Percentiles rank a stretch among this genome's conserved stretches.
phyloP scores from a whole-genome alignment of 2,113 vertebrate species.

The Urocitellus parryii region DNA sequence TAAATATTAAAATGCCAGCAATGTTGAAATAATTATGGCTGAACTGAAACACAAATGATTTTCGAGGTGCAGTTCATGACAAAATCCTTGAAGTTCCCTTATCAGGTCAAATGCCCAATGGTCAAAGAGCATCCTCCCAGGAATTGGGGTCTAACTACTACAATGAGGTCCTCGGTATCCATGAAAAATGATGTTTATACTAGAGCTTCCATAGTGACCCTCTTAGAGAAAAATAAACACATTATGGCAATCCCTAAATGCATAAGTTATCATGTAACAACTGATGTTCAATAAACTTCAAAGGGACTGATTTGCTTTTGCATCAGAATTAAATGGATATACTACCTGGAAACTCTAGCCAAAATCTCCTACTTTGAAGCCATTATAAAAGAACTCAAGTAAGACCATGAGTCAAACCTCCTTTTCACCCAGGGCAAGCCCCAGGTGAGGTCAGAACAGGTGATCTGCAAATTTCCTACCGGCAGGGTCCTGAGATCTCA shows the following conservation, averaged over 20 bases:
- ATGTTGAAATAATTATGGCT: slow-evolving; percentile 51
- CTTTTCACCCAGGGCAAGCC: not conserved
- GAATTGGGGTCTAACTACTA: not conserved
- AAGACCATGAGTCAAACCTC: not conserved
- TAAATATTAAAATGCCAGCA: slow-evolving; percentile 65
- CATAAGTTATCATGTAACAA: not conserved
- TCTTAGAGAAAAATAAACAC: slow-evolving; percentile 19
- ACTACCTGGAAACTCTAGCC: not conserved
- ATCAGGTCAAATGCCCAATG: not conserved
- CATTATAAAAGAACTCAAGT: slow-evolving; percentile 16
- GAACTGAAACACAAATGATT: slow-evolving; percentile 14
- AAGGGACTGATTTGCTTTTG: not conserved
- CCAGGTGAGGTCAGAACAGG: not conserved
- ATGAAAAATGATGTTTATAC: not conserved
- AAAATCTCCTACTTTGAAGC: slow-evolving; percentile 1
- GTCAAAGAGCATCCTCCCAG: not conserved
- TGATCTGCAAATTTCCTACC: not conserved
- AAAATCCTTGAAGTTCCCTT: slow-evolving; percentile 30
- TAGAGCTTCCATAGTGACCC: not conserved
- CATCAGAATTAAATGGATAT: slow-evolving; percentile 53
- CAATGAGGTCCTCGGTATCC: not conserved
- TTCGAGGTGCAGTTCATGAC: not conserved
- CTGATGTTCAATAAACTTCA: not conserved
- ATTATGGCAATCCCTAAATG: not conserved
- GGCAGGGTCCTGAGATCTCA: not conserved